These are phyloP conservation scores for Carcharodon carcharias DNA, from an alignment of 2,797 vertebrate species.

Conservation along the genomic window DNA sequence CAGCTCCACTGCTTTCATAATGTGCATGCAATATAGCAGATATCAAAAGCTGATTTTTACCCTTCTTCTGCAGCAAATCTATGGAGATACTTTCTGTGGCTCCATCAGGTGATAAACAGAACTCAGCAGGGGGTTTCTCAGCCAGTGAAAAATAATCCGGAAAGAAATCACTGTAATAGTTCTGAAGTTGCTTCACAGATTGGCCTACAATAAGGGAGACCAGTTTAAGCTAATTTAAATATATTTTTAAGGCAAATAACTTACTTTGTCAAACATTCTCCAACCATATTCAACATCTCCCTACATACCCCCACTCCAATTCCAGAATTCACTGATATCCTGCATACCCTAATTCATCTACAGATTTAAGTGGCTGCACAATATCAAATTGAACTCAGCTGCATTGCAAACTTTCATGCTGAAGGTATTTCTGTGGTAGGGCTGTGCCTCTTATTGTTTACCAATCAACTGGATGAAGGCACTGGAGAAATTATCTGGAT, in stretches of 20 bases:
- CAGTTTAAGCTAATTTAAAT: neutral
- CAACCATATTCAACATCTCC: neutral
- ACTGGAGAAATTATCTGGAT: neutral
- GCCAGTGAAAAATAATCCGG: slow-evolving; percentile 89
- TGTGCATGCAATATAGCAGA: neutral
- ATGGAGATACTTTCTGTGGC: slow-evolving; percentile 76
- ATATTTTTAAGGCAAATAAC: neutral
- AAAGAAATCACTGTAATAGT: slow-evolving; percentile 77
- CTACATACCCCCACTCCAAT: neutral
- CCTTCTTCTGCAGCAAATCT: slow-evolving; percentile 83
- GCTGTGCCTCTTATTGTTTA: neutral
- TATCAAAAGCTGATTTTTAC: slow-evolving; percentile 52
- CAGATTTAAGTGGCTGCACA: neutral
- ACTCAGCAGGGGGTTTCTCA: slow-evolving; percentile 89
- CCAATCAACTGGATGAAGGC: neutral
- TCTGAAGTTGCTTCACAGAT: slow-evolving; percentile 62
- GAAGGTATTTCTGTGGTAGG: neutral
- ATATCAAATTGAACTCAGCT: neutral
- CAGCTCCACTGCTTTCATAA: neutral
- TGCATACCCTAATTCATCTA: neutral
- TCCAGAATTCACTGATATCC: neutral
- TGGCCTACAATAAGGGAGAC: slow-evolving; percentile 53
- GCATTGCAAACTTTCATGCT: neutral
- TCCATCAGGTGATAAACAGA: slow-evolving; percentile 89
- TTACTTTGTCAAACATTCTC: neutral